phyloP scores from a whole-genome alignment of 2,888 invertebrate species.

The Drosophila diplacantha region DNA sequence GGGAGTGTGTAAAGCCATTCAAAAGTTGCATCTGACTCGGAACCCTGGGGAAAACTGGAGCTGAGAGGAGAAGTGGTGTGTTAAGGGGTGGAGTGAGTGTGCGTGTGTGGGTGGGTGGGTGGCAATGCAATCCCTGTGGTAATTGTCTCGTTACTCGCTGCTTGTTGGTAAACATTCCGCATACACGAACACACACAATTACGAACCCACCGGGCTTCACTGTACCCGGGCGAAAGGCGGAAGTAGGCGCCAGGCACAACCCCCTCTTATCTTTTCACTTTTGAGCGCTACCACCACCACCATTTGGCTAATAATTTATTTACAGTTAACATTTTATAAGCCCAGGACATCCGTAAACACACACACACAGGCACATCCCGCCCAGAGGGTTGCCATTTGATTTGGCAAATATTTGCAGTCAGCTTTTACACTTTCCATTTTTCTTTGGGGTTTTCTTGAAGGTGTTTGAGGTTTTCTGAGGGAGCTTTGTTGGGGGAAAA shows the following conservation, averaged over 20 bases:
- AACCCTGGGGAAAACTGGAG: slow-evolving; percentile 14
- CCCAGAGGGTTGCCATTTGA: slow-evolving; percentile 50
- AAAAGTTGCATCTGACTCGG: slow-evolving; percentile 56
- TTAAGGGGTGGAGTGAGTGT: too few species aligned
- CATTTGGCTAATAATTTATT: slow-evolving; percentile 65
- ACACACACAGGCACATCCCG: slow-evolving; percentile 11
- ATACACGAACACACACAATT: slow-evolving; percentile 11
- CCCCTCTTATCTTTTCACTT: slow-evolving; percentile 13
- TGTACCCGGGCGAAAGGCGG: slow-evolving; percentile 31
- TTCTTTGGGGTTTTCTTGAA: neutral
- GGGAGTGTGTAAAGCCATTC: slow-evolving; percentile 54
- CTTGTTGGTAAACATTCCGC: slow-evolving; percentile 66
- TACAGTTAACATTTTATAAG: slow-evolving; percentile 67
- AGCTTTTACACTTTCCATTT: slow-evolving; percentile 28
- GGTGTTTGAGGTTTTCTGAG: neutral
- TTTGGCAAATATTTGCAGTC: slow-evolving; percentile 64
- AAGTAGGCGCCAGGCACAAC: slow-evolving; percentile 43
- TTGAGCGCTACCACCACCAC: neutral
- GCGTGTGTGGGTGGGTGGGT: neutral
- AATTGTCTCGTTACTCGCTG: slow-evolving; percentile 71
- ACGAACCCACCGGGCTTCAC: slow-evolving; percentile 30
- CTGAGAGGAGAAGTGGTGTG: neutral
- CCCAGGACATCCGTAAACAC: slow-evolving; percentile 28
- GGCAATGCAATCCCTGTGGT: slow-evolving; percentile 57
- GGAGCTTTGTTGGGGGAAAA: neutral